These are phyloP conservation scores for Parnassius mnemosyne DNA, from an alignment of 2,888 invertebrate species.

Conservation along the genomic window DNA sequence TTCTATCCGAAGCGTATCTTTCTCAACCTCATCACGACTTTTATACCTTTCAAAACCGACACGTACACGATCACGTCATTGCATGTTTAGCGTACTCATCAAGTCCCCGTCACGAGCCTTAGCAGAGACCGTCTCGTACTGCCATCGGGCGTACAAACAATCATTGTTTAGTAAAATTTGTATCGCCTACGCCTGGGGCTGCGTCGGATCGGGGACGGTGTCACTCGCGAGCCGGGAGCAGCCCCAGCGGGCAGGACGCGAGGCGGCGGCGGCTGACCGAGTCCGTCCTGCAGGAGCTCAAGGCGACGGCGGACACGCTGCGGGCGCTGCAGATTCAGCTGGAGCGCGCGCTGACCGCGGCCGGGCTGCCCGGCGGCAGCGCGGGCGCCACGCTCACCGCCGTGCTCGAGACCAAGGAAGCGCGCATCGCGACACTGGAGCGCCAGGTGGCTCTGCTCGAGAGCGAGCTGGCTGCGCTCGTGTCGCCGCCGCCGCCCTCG, in stretches of 20 bases:
- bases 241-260: slow-evolving; percentile 45
- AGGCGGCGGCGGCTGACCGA: slow-evolving; percentile 63
- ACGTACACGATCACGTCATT: slow-evolving; percentile 76
- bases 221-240: slow-evolving; percentile 46
- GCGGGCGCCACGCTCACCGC: slow-evolving; percentile 86
- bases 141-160: slow-evolving; percentile 62
- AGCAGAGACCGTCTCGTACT: slow-evolving; percentile 72
- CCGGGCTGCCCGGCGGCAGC: slow-evolving; percentile 79
- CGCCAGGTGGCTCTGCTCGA: slow-evolving; percentile 90
- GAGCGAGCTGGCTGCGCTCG: slow-evolving; percentile 83
- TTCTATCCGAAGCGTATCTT: slow-evolving; percentile 37
- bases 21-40: slow-evolving; percentile 64
- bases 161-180: slow-evolving; percentile 58
- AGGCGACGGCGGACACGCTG: slow-evolving; percentile 91
- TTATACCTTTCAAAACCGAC: slow-evolving; percentile 45
- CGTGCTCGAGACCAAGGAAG: slow-evolving; percentile 92
- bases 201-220: slow-evolving; percentile 41
- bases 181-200: slow-evolving; percentile 65
- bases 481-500: slow-evolving; percentile 75
- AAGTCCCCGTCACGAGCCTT: slow-evolving; percentile 71
- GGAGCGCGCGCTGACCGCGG: slow-evolving; percentile 86
- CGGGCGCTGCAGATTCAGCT: slow-evolving; percentile 89
- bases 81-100: slow-evolving; percentile 78
- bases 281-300: slow-evolving; percentile 86
- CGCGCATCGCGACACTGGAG: slow-evolving; percentile 92